phyloP scores from a whole-genome alignment of 2,113 vertebrate genomes.

The Vicugna pacos region DNA sequence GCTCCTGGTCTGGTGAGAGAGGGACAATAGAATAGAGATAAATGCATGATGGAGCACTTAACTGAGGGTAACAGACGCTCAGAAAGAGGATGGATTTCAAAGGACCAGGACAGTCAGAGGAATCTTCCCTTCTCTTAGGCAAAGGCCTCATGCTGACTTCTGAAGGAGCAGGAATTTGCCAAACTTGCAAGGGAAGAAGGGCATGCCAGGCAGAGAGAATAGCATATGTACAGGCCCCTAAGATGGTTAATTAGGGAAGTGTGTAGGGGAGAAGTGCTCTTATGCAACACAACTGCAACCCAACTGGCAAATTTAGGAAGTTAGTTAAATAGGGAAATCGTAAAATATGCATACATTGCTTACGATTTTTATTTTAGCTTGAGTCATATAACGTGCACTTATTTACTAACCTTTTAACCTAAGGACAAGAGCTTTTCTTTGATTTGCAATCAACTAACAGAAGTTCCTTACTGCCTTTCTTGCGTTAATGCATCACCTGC shows the following conservation, averaged over 20 bases:
- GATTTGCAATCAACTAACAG: background rate
- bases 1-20: background rate
- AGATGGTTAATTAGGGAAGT: background rate
- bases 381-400: background rate
- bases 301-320: background rate
- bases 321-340: background rate
- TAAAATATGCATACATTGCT: background rate
- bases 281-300: background rate
- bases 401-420: conserved; percentile 15
- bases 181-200: background rate
- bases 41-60: background rate
- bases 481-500: background rate
- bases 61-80: background rate
- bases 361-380: conserved; percentile 54
- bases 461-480: conserved; percentile 16
- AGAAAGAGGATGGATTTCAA: background rate
- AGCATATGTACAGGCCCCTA: background rate
- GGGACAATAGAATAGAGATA: background rate
- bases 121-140: background rate
- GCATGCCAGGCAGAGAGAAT: background rate
- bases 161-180: conserved; percentile 22
- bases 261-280: conserved; percentile 35
- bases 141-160: background rate
- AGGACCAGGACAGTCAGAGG: background rate
- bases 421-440: conserved; percentile 44